Base-by-base conservation (phyloP, 2,888 invertebrate genomes). In the Acheta domesticus region DNA sequence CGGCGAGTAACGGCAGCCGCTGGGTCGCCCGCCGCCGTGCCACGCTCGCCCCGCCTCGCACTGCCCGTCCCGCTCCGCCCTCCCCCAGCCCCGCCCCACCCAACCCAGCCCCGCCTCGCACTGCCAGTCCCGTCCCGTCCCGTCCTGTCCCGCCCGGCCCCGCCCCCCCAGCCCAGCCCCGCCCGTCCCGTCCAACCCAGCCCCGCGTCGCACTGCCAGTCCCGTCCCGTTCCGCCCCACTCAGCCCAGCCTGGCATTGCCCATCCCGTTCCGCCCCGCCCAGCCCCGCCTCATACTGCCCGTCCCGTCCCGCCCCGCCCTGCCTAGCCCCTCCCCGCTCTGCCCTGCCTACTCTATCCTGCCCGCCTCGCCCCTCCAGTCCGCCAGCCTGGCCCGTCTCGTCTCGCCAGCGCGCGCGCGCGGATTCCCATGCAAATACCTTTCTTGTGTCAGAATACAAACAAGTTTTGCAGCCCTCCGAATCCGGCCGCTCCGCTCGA, bases 391-490 rank as follows among this genome's bases (percentile, higher is more conserved):
- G 5, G 23, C 23, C 62, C 62, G 62, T 4, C 62, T 19, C 12
- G 19, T n/a, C n/a, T 5, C 62, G 62, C n/a, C 1, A 14, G 62
- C 36, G 36, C 36, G 36, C 36, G 36, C 36, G 0, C 36, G 62
- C 16, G 62, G 62, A 62, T 62, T 62, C 62, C 62, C 62, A 62
- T 62, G 62, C 62, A 62, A 62, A 62, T 62, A 62, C 62, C 62
- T 62, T 62, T 62, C 62, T 62, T 62, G 62, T 62, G 62, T 62
- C 62, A 12, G 62, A 62, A 62, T 62, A 62, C 62, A 62, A 62
- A 62, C 62, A 62, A 62, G 62, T 62, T 62, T 62, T 62, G 62
- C 62, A 62, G 62, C n/a, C 62, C 62, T n/a, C 16, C 62, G 62
- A 19, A 62, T 62, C 62, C 62, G 62, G 16, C 16, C n/a, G 62